Evolutionary conservation across 2,888 invertebrate species (phyloP).

Genomic region (Lasioglossum vierecki): DNA sequence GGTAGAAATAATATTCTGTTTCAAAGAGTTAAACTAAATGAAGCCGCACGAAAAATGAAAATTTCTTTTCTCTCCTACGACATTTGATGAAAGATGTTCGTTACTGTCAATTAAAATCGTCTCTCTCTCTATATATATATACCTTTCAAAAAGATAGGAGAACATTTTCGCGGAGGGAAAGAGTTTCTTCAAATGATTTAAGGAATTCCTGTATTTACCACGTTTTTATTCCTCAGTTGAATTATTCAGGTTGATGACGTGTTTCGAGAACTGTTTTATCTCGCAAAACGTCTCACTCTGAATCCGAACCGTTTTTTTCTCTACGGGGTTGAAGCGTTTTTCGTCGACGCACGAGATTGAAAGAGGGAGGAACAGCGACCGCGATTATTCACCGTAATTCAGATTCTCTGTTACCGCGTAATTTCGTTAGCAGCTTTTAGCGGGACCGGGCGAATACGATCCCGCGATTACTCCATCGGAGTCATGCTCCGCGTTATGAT

Average conservation of each 20-base stretch:
- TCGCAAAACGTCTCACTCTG: neutral
- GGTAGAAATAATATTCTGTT: no score
- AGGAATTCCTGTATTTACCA: no score
- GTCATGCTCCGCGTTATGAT: slow-evolving; percentile 27
- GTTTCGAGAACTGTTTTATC: neutral
- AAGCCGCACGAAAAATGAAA: no score
- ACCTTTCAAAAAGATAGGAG: no score
- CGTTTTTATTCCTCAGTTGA: no score
- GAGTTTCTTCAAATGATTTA: no score
- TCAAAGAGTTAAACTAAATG: no score
- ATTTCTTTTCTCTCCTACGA: no score
- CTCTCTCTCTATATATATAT: no score
- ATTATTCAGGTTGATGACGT: neutral
- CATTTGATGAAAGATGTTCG: no score
- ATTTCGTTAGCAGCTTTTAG: slow-evolving; percentile 39
- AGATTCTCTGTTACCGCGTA: slow-evolving; percentile 31
- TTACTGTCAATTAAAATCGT: no score
- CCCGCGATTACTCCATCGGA: slow-evolving; percentile 32
- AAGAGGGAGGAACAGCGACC: neutral
- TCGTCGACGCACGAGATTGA: neutral
- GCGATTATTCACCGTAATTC: slow-evolving; percentile 27
- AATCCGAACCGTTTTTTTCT: neutral
- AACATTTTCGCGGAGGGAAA: no score
- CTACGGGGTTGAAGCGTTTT: neutral
- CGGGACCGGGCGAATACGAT: slow-evolving; percentile 16